phyloP scores from a whole-genome alignment of 2,888 invertebrate species.

The Diplazon laetatorius region DNA sequence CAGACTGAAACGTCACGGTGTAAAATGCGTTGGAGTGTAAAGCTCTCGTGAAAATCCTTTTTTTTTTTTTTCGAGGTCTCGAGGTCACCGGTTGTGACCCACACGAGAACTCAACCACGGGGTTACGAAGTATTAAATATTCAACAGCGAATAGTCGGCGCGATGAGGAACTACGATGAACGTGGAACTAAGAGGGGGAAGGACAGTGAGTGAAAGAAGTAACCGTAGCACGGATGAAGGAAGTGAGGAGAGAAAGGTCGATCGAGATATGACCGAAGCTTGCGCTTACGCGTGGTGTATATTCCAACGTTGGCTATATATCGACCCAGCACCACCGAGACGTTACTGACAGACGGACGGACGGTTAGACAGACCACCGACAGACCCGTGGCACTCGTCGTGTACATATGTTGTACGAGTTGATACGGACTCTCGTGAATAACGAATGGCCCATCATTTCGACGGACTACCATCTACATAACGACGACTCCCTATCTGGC shows the following conservation, averaged over 20 bases:
- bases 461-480: conserved; percentile 8
- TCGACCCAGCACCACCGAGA: conserved; percentile 28
- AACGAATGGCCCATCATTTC: conserved; percentile 33
- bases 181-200: not conserved
- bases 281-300: conserved; percentile 27
- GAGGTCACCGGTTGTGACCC: conserved; percentile 57
- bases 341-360: conserved; percentile 30
- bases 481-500: not conserved
- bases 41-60: conserved; percentile 56
- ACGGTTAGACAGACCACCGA: conserved; percentile 16
- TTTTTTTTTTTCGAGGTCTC: conserved; percentile 59
- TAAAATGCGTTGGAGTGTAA: conserved; percentile 30
- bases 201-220: not conserved
- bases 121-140: conserved; percentile 52
- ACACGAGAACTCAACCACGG: conserved; percentile 25
- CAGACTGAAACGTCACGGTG: not conserved
- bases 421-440: conserved; percentile 24
- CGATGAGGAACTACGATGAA: too few relatives aligned
- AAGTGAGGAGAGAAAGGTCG: conserved; percentile 7
- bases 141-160: conserved; percentile 30
- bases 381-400: not conserved
- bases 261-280: conserved; percentile 34
- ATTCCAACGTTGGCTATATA: conserved; percentile 19
- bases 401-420: not conserved
- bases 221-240: not conserved